Evolutionary conservation across 2,113 vertebrate genomes (phyloP).

Genomic region (Pterocles gutturalis): DNA sequence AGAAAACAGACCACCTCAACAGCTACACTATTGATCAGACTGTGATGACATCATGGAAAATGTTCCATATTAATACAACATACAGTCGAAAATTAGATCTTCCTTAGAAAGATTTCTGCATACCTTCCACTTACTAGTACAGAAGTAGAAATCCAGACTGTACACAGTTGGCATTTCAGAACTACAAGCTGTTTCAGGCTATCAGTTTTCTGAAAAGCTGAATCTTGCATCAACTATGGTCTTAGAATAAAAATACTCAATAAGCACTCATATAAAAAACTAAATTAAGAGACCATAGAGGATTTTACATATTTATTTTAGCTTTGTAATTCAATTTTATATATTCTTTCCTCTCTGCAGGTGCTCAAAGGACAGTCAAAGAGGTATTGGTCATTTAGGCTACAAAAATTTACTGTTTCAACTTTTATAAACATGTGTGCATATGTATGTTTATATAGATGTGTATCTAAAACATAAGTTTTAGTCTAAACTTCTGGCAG

Average conservation of each 20-base stretch:
- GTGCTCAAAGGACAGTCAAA: not conserved
- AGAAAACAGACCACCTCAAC: not conserved
- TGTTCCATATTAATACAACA: not conserved
- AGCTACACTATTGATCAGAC: not conserved
- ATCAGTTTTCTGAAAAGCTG: not conserved
- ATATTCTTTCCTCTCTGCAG: not conserved
- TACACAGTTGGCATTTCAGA: not conserved
- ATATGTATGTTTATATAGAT: not conserved
- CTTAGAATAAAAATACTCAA: not conserved
- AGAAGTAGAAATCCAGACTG: not conserved
- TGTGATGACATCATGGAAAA: not conserved
- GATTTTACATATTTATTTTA: not conserved
- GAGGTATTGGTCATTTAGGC: not conserved
- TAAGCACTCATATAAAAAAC: not conserved
- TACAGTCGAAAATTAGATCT: not conserved
- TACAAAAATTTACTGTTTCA: not conserved
- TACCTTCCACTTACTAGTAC: not conserved
- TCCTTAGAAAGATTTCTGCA: not conserved
- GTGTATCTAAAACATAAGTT: not conserved
- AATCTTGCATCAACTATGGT: not conserved
- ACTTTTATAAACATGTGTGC: not conserved
- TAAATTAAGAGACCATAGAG: not conserved
- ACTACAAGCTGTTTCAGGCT: not conserved
- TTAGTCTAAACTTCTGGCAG: not conserved
- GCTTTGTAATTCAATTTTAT: not conserved